Evolutionary conservation across 2,797 vertebrate species (phyloP).

Genomic region (Acanthis flammea): DNA sequence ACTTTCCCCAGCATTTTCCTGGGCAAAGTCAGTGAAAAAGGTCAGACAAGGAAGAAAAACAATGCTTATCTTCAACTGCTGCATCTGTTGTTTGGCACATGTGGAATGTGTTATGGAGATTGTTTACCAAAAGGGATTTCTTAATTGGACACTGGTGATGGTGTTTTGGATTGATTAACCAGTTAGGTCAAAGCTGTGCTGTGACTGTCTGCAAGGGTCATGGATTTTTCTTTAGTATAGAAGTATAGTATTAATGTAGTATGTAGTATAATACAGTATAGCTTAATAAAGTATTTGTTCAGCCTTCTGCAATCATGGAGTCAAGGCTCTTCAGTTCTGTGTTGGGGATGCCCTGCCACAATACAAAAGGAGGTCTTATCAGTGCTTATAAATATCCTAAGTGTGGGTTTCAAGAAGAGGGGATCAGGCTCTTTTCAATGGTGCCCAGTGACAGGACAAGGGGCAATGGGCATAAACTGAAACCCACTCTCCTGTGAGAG

Average conservation of each 20-base stretch:
- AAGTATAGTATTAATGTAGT: not conserved
- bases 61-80: not conserved
- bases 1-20: not conserved
- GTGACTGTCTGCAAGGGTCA: not conserved
- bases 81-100: not conserved
- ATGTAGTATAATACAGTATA: not conserved
- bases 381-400: not conserved
- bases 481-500: not conserved
- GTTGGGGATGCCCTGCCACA: not conserved
- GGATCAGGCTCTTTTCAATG: not conserved
- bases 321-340: not conserved
- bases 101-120: not conserved
- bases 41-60: not conserved
- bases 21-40: not conserved
- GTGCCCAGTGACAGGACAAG: not conserved
- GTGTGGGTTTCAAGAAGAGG: not conserved
- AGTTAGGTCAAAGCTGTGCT: not conserved
- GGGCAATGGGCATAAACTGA: not conserved
- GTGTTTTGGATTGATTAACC: not conserved
- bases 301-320: not conserved
- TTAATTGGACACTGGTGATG: not conserved
- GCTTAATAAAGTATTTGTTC: not conserved
- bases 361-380: not conserved
- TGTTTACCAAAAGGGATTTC: not conserved
- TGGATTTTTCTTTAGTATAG: not conserved